Evolutionary conservation across 2,797 vertebrate genomes (phyloP), one percentile per base, ranked within the genome.

Genomic region (Propithecus perrieri): DNA sequence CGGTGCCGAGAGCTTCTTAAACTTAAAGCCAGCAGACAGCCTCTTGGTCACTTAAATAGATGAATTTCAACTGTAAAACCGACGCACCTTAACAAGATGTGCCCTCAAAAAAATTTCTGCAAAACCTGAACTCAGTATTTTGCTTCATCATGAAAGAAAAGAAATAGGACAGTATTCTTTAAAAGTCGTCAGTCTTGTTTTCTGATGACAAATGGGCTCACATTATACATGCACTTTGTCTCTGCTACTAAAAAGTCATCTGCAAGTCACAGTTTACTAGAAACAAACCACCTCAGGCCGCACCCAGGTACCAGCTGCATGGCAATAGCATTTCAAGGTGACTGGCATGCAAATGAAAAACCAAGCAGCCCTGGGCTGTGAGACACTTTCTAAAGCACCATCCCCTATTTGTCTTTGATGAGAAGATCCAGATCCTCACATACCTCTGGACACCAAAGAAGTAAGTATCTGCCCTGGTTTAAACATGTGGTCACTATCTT

Each of bases 81-180:
- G 91, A 78, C 12, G 30, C 2, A 38, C 33, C 50, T 91, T 76
- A 63, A 90, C 38, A 92, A 78, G 69, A 76, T 48, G 53, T 33
- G 53, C n/a, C 46, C 76, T 72, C 20, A 55, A 22, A 43, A 72
- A 85, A 26, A n/a, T 1, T 41, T 28, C 61, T 50, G n/a, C 67
- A 88, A 95, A 94, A 43, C 17, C 69, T 38, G 26, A 90, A 94
- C 61, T 94, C 38, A n/a, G 7, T 48, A 41, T 92, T 65, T 65
- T 67, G 48, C 59, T 89, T 90, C 78, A 72, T 63, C 28, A 43
- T 3, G 35, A 4, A 91, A 85, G 35, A 85, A 94, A 57, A 83
- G 24, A 74, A 94, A 53, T 4, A 65, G 15, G 22, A 85, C 94
- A 86, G 85, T 8, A 50, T 12, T 83, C 74, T 53, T 92, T 57